Percentiles rank a stretch among this genome's conserved stretches.
Evolutionary conservation across 2,888 invertebrate genomes (phyloP).

Genomic region (Synanthedon myopaeformis): DNA sequence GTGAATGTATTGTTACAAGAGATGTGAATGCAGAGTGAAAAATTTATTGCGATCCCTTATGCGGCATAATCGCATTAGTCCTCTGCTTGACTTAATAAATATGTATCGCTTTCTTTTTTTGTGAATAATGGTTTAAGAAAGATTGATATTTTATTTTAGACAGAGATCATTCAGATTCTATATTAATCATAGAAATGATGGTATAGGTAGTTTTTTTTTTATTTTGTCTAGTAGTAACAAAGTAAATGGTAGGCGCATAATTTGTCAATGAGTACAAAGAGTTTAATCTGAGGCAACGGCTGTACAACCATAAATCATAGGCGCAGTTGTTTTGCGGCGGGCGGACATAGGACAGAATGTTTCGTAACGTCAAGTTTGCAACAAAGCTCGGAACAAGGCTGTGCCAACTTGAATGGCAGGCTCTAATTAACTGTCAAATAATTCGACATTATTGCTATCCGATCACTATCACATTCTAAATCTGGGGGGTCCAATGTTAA

Average conservation of each 20-base stretch:
- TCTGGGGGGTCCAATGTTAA: background rate
- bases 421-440: constrained; percentile 65
- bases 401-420: constrained; percentile 43
- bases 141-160: background rate
- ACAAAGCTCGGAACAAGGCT: constrained; percentile 41
- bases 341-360: constrained; percentile 41
- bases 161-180: constrained; percentile 1
- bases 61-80: constrained; percentile 2
- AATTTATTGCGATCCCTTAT: constrained; percentile 26
- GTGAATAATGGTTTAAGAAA: background rate
- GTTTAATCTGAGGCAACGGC: constrained; percentile 38
- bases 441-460: constrained; percentile 48
- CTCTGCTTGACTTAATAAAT: background rate
- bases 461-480: constrained; percentile 20
- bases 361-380: constrained; percentile 46
- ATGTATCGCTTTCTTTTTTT: background rate
- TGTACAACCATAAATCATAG: constrained; percentile 48
- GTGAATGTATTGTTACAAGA: constrained; percentile 42
- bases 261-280: constrained; percentile 60
- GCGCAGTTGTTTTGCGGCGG: constrained; percentile 34
- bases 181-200: constrained; percentile 1
- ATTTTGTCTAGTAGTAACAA: constrained; percentile 20
- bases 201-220: background rate
- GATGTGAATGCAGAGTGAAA: constrained; percentile 36
- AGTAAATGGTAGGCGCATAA: constrained; percentile 49